Base-by-base conservation (phyloP, 2,888 invertebrate genomes). In the Zygothrica quintamaculata region DNA sequence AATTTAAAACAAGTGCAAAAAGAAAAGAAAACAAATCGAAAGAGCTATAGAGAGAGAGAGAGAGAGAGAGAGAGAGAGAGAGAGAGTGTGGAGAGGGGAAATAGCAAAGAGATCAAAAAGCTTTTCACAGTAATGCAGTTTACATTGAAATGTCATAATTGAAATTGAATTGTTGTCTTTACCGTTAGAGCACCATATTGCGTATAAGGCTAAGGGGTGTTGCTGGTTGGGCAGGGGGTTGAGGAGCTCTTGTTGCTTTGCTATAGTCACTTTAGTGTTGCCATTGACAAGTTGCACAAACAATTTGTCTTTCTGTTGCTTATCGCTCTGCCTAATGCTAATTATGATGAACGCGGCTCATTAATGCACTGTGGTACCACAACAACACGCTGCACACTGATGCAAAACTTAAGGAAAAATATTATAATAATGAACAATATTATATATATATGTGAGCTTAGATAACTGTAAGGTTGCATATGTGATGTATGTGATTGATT, bases 131-230 rank as follows among this genome's bases (percentile, higher is more conserved):
- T 52, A 76, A 76, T 74, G 84, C 57, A 42, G 86, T 78, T 85
- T 66, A 65, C 88, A 88, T 88, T 87, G 87, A 87, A 77, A 68
- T 87, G 87, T 87, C 87, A 88, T 88, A 88, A 88, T 72, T 79
- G 33, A 47, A 74, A 77, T 84, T 82, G 77, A 87, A 78, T 82
- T 80, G 86, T 79, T 77, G 82, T 73, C 71, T 74, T 75, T 79
- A 69, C 86, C 71, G 81, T 82, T 85, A 51, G 34, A 13, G 33
- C 4, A 25, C 8, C n/a, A 40, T 9, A 48, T 61, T 64, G 50
- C 42, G 53, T 44, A 51, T 9, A 5, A 34, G 47, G 36, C 18
- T 43, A 53, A 34, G 40, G 51, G 34, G 16, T 4, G n/a, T 25
- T 25, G 39, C 25, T 40, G 13, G 8, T 5, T 31, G 5, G 37